Evolutionary conservation across 1,140 invertebrate genomes (phyloP), one percentile per base, ranked within the genome.

Genomic region (Kradibia gibbosae): DNA sequence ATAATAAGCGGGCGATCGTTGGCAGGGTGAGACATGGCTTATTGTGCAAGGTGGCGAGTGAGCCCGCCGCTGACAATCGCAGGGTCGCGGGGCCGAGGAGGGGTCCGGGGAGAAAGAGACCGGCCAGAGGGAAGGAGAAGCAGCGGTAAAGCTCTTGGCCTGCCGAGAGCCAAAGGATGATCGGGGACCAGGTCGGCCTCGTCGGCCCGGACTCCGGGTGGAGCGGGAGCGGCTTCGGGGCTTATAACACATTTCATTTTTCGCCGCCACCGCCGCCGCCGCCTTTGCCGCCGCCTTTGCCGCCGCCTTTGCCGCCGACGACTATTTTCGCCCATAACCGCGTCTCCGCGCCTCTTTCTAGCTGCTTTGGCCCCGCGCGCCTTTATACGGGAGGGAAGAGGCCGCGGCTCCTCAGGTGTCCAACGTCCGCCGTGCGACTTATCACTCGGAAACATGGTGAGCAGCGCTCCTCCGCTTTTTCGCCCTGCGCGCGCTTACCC

Each of bases 211-310:
- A 4, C 4, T 8, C 39, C 31, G 34, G 34, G n/a, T 20, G 3
- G 34, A 13, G n/a, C 31, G 17, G 62, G 34, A 7, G 62, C 8
- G 62, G 34, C 36, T 28, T 53, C 13, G 10, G 11, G 3, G 88
- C 85, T 89, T 89, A 90, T 89, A 89, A 89, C 86, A 89, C 89
- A 88, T 90, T 89, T 89, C 89, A 90, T 89, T 90, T 90, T 90
- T 89, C 88, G 85, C 83, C 25, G 48, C 28, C 34, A n/a, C 62
- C 20, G 34, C 15, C 62, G 20, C 10, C 60, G 60, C 60, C 13
- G 3, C 2, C 60, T 34, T 22, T 87, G 85, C 82, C 25, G 34
- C 45, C 34, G 8, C 34, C 20, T 7, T 22, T 36, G 10, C 17
- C 62, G 62, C 62, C 20, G 4, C 4, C 62, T n/a, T n/a, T n/a